These are phyloP conservation scores for Drosophila vallismaia DNA, from an alignment of 2,888 invertebrate genomes.

Conservation along the genomic window DNA sequence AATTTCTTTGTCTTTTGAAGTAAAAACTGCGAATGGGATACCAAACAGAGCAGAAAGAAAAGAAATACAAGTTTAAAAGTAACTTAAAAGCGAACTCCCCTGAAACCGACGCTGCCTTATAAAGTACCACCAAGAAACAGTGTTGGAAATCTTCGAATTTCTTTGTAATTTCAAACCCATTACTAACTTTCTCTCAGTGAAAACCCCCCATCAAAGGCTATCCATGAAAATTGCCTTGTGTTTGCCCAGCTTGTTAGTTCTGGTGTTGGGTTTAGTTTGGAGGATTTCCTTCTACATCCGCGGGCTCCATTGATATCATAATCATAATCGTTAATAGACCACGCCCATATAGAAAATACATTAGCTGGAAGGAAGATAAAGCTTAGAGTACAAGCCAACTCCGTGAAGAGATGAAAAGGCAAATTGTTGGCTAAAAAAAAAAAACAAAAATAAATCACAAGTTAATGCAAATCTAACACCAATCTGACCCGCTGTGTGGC, in stretches of 20 bases:
- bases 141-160: no score
- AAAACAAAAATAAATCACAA: constrained; percentile 40
- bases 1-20: no score
- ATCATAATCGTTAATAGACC: constrained; percentile 76
- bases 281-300: constrained; percentile 9
- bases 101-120: no score
- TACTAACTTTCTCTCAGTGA: constrained; percentile 9
- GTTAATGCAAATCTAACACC: constrained; percentile 50
- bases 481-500: constrained; percentile 19
- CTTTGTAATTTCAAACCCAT: no score
- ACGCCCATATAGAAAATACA: constrained; percentile 65
- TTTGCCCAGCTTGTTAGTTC: constrained; percentile 50
- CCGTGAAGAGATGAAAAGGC: constrained; percentile 6
- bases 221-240: constrained; percentile 13
- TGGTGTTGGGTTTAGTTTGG: constrained; percentile 11
- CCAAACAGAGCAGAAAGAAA: no score
- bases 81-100: no score
- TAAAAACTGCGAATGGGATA: no score
- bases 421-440: constrained; percentile 32
- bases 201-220: neutral
- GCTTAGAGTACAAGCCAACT: constrained; percentile 11
- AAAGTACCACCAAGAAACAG: no score
- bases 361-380: constrained; percentile 23
- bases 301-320: constrained; percentile 63
- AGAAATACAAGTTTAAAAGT: no score